A percentile compares a stretch with the other conserved stretches of the same genome.
Conservation (phyloP, 2,888 invertebrate species). For the Ceramica pisi region DNA sequence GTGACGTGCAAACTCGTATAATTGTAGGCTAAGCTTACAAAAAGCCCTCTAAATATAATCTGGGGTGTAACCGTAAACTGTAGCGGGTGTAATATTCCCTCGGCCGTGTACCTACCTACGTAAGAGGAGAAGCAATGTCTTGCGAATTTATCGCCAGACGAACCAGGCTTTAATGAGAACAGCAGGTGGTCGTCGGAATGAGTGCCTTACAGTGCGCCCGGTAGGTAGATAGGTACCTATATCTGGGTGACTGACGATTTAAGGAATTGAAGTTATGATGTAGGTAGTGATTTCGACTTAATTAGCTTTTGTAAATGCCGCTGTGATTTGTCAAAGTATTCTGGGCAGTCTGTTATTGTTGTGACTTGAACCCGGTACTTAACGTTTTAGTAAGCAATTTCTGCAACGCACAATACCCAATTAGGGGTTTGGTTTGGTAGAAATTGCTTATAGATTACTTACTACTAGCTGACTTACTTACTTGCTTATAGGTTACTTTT, state of each 20-base stretch:
- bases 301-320: slow-evolving; percentile 11
- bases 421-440: not conserved
- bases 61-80: slow-evolving; percentile 58
- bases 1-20: slow-evolving; percentile 51
- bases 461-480: too few relatives aligned
- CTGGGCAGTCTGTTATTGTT: not conserved
- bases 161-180: slow-evolving; percentile 69
- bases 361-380: not conserved
- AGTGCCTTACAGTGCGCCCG: slow-evolving; percentile 29
- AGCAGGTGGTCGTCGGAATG: slow-evolving; percentile 67
- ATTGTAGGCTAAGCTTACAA: slow-evolving; percentile 59
- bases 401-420: too few relatives aligned
- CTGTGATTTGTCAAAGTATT: slow-evolving; percentile 8
- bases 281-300: slow-evolving; percentile 12
- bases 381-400: not conserved
- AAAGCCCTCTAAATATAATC: slow-evolving; percentile 62
- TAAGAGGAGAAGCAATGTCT: slow-evolving; percentile 60
- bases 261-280: slow-evolving; percentile 15
- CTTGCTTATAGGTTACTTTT: too few relatives aligned
- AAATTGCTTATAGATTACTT: not conserved
- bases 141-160: slow-evolving; percentile 64
- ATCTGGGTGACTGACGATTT: slow-evolving; percentile 27
- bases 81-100: slow-evolving; percentile 57
- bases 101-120: slow-evolving; percentile 33
- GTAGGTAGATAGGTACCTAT: not conserved